Evolutionary conservation across 30 jellyfish, hydroid and myxozoan species (phyloP), one percentile per base, ranked within the genome.

Genomic region (Hydra vulgaris): DNA sequence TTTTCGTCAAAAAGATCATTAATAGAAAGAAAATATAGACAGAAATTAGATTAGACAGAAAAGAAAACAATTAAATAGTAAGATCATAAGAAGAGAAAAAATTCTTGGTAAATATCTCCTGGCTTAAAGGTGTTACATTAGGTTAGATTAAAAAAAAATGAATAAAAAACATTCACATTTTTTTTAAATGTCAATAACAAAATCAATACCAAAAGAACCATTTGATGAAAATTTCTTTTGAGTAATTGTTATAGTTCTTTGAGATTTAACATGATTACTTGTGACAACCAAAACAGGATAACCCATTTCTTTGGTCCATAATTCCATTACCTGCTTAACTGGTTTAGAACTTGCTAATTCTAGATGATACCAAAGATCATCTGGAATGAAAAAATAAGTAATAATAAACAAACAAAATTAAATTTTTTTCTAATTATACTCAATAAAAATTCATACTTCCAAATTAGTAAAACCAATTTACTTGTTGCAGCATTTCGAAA

Each of bases 301-400:
- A 17, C 99, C 99, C 96, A 88, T 94, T 40, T 94, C 95, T 72
- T 88, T 88, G 53, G 99, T 94, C 99, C 99, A 94, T 53, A 95
- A 84, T 72, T 80, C 84, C 99, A 94, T 94, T 40, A 94, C 88
- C 71, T 82, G 87, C 26, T 89, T 95, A 21, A 94, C 96, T 27
- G 99, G 99, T 67, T 94, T 88, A 83, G 79, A 81, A 69, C 99
- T 94, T 0, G 96, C 96, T 78, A 70, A 79, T 23, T 85, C 96
- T 72, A 94, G 94, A 71, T 88, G 84, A 26, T 88, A 89, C 99
- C 99, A 94, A 40, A 94, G 79, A 74, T 94, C 96, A 79, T 85
- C 96, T 92, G 85, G n/a, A 76, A 72, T 27, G 20, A 22, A 23
- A 73, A 40, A 5, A 5, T 40, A 40, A 3, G 61, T 40, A 40